phyloP scores from a whole-genome alignment of 2,797 vertebrate species.

The Girardinus metallicus region DNA sequence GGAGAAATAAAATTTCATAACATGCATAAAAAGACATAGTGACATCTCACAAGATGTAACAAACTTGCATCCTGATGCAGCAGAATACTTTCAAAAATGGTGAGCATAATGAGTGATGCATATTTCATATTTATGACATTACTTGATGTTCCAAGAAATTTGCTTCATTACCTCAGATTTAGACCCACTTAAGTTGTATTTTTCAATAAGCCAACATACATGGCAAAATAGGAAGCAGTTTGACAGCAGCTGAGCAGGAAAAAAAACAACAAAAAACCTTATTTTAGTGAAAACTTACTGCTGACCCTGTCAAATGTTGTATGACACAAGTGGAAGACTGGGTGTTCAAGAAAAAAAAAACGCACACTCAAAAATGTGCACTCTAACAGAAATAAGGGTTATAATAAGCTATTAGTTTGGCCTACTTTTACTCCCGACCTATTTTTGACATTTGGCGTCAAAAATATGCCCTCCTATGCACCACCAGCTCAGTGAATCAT shows the following conservation, averaged over 20 bases:
- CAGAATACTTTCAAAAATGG: background rate
- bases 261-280: background rate
- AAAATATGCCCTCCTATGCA: background rate
- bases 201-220: background rate
- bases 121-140: background rate
- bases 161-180: background rate
- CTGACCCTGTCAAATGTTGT: background rate
- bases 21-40: background rate
- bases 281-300: background rate
- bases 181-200: background rate
- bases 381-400: background rate
- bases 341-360: background rate
- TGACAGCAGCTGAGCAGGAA: background rate
- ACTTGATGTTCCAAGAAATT: background rate
- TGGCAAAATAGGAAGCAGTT: background rate
- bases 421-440: conserved; percentile 1
- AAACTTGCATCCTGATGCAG: background rate
- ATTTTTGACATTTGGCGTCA: background rate
- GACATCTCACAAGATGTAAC: background rate
- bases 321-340: background rate
- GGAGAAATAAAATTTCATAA: background rate
- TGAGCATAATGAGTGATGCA: background rate
- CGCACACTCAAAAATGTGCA: conserved; percentile 1
- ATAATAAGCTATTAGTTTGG: conserved; percentile 5
- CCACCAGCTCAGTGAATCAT: conserved; percentile 1